These are phyloP conservation scores for Ips nitidus DNA, from an alignment of 1,140 invertebrate species.

Conservation along the genomic window DNA sequence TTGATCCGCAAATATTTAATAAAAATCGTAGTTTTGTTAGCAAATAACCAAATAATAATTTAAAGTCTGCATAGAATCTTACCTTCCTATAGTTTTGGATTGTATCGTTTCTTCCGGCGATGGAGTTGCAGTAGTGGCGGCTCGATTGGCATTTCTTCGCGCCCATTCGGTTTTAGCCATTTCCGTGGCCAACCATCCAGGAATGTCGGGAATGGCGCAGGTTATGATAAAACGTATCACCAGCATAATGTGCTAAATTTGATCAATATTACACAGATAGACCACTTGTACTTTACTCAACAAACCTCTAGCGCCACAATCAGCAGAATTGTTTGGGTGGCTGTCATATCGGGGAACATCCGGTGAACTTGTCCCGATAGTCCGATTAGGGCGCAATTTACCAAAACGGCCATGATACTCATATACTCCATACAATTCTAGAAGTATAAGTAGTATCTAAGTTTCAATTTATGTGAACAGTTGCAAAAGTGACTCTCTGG, in stretches of 20 bases:
- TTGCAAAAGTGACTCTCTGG: no score
- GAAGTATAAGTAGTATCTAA: no score
- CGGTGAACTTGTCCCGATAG: slow-evolving; percentile 87
- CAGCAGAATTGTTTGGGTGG: slow-evolving; percentile 81
- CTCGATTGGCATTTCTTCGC: slow-evolving; percentile 61
- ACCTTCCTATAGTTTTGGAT: slow-evolving; percentile 49
- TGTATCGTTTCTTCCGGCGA: slow-evolving; percentile 45
- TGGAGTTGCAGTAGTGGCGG: slow-evolving; percentile 44
- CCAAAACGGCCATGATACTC: slow-evolving; percentile 89
- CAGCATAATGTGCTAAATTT: slow-evolving; percentile 82
- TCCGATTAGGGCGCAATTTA: slow-evolving; percentile 93
- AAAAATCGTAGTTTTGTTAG: no score
- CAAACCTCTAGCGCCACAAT: slow-evolving; percentile 80
- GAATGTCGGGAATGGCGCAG: slow-evolving; percentile 87
- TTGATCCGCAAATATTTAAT: no score
- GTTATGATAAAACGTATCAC: slow-evolving; percentile 78
- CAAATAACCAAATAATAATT: no score
- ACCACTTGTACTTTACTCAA: neutral
- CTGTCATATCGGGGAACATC: slow-evolving; percentile 83
- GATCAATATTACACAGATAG: no score
- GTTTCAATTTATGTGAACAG: no score
- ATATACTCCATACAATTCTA: slow-evolving; percentile 91
- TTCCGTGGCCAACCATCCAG: slow-evolving; percentile 86
- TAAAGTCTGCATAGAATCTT: neutral
- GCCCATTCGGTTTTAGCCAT: slow-evolving; percentile 85